Evolutionary conservation across 1,140 invertebrate genomes (phyloP).

Genomic region (Meloidogyne floridensis): DNA sequence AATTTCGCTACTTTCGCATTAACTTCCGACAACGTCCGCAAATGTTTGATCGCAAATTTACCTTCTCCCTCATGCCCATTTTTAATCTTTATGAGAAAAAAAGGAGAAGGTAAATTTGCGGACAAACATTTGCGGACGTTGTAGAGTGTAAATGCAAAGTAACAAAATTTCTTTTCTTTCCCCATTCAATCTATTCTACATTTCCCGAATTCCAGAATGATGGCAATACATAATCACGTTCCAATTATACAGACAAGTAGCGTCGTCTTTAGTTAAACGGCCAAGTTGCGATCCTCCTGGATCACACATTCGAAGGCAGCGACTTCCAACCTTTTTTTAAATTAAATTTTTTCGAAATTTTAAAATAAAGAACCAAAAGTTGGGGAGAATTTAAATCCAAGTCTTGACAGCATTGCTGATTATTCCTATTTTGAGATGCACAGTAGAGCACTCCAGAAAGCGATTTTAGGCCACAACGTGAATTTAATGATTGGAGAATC

Average conservation of each 20-base stretch:
- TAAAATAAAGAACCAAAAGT: background rate
- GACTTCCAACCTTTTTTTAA: conserved; percentile 8
- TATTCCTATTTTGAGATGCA: conserved; percentile 55
- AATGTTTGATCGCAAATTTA: too few species aligned
- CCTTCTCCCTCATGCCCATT: too few species aligned
- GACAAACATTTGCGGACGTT: too few species aligned
- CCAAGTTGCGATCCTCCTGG: conserved; percentile 48
- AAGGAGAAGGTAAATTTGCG: too few species aligned
- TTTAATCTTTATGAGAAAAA: too few species aligned
- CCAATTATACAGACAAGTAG: conserved; percentile 56
- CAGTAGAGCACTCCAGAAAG: conserved; percentile 52
- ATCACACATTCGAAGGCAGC: conserved; percentile 52
- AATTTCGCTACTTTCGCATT: too few species aligned
- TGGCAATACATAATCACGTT: conserved; percentile 59
- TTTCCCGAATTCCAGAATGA: conserved; percentile 38
- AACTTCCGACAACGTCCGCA: too few species aligned
- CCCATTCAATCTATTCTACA: background rate
- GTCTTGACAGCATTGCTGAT: conserved; percentile 54
- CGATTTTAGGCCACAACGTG: conserved; percentile 52
- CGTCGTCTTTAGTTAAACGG: conserved; percentile 46
- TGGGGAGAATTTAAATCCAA: conserved; percentile 42
- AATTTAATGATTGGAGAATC: conserved; percentile 48
- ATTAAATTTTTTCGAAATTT: background rate
- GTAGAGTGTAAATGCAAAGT: too few species aligned
- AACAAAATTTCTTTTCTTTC: too few species aligned